phyloP scores from a whole-genome alignment of 2,797 vertebrate species.

The Adrianichthys oophorus region DNA sequence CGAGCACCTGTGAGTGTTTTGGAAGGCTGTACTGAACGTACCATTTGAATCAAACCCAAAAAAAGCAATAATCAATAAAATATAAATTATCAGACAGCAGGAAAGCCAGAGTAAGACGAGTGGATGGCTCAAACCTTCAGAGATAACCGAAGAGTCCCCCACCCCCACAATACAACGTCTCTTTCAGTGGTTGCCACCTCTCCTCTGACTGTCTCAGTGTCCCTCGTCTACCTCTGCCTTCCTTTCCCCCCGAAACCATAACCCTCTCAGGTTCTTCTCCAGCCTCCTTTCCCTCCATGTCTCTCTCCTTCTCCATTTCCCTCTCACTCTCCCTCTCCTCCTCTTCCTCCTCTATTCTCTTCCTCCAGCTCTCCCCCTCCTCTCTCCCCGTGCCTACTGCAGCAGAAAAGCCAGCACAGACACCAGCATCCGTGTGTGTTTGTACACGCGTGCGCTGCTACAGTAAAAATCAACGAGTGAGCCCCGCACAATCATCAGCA shows the following conservation, averaged over 20 bases:
- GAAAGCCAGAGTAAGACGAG: conserved; percentile 31
- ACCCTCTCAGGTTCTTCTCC: conserved; percentile 34
- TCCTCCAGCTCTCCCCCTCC: conserved; percentile 54
- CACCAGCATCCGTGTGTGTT: conserved; percentile 61
- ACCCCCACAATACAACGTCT: conserved; percentile 47
- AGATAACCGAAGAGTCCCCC: conserved; percentile 69
- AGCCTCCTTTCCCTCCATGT: conserved; percentile 28
- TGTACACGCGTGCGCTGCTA: conserved; percentile 51
- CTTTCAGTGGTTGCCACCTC: conserved; percentile 44
- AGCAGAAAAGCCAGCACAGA: conserved; percentile 77
- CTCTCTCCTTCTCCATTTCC: conserved; percentile 61
- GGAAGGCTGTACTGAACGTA: conserved; percentile 18
- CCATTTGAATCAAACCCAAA: conserved; percentile 42
- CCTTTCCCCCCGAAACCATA: conserved; percentile 4
- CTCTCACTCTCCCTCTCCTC: conserved; percentile 20
- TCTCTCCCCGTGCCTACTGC: conserved; percentile 67
- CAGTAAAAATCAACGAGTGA: conserved; percentile 33
- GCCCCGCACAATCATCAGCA: conserved; percentile 34
- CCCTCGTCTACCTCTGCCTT: conserved; percentile 19
- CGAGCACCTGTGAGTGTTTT: conserved; percentile 2
- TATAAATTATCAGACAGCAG: conserved; percentile 62
- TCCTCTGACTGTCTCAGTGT: conserved; percentile 27
- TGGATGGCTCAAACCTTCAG: conserved; percentile 53
- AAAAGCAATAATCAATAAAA: conserved; percentile 67
- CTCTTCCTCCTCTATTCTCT: conserved; percentile 47